A percentile compares a stretch with the other conserved stretches of the same genome.
Conservation (phyloP, 2,797 vertebrate genomes). For the Steatocranus sp. region DNA sequence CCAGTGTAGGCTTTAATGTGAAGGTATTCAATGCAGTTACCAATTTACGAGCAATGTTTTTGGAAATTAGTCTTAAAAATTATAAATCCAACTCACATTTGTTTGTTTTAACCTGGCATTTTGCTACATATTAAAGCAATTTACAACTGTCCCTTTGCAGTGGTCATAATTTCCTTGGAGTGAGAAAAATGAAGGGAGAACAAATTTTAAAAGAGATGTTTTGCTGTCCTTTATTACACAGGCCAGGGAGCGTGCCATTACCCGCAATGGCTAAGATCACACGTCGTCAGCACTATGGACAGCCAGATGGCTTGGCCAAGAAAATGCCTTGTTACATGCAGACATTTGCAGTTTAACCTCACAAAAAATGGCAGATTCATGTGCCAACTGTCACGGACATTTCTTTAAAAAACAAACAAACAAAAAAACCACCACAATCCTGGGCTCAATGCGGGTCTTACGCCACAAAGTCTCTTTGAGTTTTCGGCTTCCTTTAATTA, state of each 20-base stretch:
- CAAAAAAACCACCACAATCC: background rate
- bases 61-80: background rate
- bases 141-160: background rate
- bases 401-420: background rate
- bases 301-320: slow-evolving; percentile 17
- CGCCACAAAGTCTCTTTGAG: background rate
- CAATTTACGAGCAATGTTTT: background rate
- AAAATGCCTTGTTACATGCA: background rate
- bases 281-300: background rate
- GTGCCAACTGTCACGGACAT: background rate
- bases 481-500: background rate
- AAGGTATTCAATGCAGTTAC: background rate
- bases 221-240: background rate
- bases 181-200: background rate
- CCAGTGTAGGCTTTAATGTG: background rate
- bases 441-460: background rate
- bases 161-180: background rate
- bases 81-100: background rate
- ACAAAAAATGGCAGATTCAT: slow-evolving; percentile 1
- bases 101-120: background rate
- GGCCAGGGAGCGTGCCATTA: background rate
- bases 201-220: background rate
- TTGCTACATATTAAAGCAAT: background rate
- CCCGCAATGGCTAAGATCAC: background rate
- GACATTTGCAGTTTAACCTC: slow-evolving; percentile 9